phyloP scores from a whole-genome alignment of 1,140 invertebrate species.

The Caenorhabditis tropicalis region DNA sequence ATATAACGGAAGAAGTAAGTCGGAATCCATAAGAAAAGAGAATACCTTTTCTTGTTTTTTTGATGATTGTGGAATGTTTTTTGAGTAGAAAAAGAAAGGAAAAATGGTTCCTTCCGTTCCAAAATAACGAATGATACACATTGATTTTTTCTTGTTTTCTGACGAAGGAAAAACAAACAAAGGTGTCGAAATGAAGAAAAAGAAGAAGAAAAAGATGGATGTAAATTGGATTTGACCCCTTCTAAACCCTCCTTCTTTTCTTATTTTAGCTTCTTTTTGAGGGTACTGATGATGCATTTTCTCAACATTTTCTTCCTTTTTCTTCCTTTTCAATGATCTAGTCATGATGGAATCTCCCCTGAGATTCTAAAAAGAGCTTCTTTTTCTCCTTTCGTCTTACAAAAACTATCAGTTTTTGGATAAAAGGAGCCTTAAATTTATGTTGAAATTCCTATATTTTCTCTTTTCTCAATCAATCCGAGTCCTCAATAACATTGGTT shows the following conservation, averaged over 20 bases:
- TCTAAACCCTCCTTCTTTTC: neutral
- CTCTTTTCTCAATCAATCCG: neutral
- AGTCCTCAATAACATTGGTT: neutral
- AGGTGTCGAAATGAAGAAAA: slow-evolving; percentile 35
- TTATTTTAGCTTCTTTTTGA: neutral
- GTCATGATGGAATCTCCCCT: slow-evolving; percentile 29
- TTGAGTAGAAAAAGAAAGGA: neutral
- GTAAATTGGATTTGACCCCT: slow-evolving; percentile 41
- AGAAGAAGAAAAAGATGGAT: neutral
- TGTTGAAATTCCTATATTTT: neutral
- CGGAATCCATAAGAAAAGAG: neutral
- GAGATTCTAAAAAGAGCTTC: neutral
- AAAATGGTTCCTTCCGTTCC: neutral
- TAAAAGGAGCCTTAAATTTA: slow-evolving; percentile 14
- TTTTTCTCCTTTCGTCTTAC: neutral
- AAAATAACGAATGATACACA: slow-evolving; percentile 1
- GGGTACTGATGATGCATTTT: slow-evolving; percentile 13
- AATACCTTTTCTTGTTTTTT: neutral
- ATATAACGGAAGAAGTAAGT: slow-evolving; percentile 31
- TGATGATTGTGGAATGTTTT: slow-evolving; percentile 13
- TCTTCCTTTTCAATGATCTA: neutral
- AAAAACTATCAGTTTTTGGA: neutral
- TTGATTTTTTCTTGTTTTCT: neutral
- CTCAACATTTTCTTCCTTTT: neutral
- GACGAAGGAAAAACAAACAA: neutral